These are phyloP conservation scores for Drosophila merina DNA, from an alignment of 2,888 invertebrate genomes.

Conservation along the genomic window DNA sequence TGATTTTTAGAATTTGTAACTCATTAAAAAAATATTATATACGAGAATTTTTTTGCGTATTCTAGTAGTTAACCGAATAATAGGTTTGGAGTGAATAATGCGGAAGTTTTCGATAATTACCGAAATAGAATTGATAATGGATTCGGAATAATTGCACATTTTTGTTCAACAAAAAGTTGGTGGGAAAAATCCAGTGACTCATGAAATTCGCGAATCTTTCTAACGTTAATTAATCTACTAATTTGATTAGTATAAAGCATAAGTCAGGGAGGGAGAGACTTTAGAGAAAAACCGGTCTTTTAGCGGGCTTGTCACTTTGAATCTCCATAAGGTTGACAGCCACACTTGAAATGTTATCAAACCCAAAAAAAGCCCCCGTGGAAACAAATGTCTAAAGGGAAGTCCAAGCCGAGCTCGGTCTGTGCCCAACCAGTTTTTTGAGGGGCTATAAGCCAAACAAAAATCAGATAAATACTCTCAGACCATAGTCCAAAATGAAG, in stretches of 20 bases:
- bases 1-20: neutral
- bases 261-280: neutral
- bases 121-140: neutral
- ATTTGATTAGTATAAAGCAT: constrained; percentile 25
- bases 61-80: neutral
- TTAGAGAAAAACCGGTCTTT: constrained; percentile 15
- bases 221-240: constrained; percentile 2
- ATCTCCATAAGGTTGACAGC: constrained; percentile 22
- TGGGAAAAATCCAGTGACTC: constrained; percentile 13
- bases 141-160: neutral
- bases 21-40: neutral
- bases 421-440: constrained; percentile 42
- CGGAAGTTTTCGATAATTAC: neutral
- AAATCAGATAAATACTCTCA: constrained; percentile 32
- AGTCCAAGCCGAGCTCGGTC: constrained; percentile 14
- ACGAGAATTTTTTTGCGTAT: neutral
- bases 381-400: constrained; percentile 23
- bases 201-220: constrained; percentile 4
- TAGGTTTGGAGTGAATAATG: neutral
- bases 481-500: neutral
- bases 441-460: constrained; percentile 6
- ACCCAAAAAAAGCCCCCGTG: constrained; percentile 27
- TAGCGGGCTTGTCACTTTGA: constrained; percentile 6
- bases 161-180: neutral
- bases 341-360: constrained; percentile 22